Percentiles rank a stretch among this genome's conserved stretches.
Conservation (phyloP, 1,140 invertebrate species). For the Coelopa frigida region DNA sequence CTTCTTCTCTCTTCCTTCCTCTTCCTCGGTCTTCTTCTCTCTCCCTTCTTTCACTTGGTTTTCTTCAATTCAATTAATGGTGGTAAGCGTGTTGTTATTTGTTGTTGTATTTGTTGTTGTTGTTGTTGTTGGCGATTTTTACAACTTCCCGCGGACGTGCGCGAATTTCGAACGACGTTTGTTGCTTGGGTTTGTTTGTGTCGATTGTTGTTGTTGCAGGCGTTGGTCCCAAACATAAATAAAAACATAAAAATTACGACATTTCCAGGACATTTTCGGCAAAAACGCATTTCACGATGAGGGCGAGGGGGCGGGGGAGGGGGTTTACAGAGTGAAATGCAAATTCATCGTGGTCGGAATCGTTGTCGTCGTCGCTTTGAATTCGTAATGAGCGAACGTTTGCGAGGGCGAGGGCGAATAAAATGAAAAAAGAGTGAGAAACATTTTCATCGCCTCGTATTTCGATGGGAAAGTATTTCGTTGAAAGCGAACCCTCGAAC, state of each 20-base stretch:
- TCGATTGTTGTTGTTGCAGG: no score
- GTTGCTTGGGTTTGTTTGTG: no score
- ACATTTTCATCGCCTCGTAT: slow-evolving; percentile 7
- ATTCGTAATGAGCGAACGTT: neutral
- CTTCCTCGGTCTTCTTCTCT: no score
- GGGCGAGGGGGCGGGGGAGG: neutral
- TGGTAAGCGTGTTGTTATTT: no score
- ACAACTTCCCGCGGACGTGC: slow-evolving; percentile 9
- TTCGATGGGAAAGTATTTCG: slow-evolving; percentile 2
- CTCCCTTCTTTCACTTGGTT: no score
- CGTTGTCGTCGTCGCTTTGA: neutral
- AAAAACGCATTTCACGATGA: slow-evolving; percentile 4
- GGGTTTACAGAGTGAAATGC: neutral
- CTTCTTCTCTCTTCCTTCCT: no score
- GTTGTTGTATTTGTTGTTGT: no score
- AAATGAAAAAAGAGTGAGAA: neutral
- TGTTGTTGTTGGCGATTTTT: no score
- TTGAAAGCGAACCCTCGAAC: neutral
- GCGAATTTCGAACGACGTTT: slow-evolving; percentile 5
- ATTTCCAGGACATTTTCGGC: slow-evolving; percentile 7
- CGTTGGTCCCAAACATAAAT: neutral
- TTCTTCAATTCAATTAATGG: no score
- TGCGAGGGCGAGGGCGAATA: neutral
- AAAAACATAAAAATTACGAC: neutral
- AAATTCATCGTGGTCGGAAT: neutral